Base-by-base conservation (phyloP, 2,797 vertebrate genomes). In the Leuciscus waleckii region DNA sequence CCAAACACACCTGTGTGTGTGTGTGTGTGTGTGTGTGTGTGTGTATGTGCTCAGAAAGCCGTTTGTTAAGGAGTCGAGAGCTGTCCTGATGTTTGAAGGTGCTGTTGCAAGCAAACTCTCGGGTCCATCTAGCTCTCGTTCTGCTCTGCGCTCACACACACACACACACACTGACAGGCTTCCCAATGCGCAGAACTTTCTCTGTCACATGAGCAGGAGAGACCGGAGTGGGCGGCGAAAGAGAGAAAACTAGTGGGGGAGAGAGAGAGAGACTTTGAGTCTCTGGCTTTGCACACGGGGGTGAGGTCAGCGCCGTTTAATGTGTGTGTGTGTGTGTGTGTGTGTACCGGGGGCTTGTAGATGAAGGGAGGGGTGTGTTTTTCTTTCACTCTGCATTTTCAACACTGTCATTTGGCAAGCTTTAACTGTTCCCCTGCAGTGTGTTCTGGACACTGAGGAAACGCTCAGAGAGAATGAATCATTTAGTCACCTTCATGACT, bases 51-150 rank as follows among this genome's bases (percentile, higher is more conserved):
- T 58, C 73, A 65, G 23, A 75, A 81, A 69, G 23, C 35, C 14
- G 63, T n/a, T 56, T 43, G 58, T 35, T 63, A n/a, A 68, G 43
- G 68, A 68, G 51, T 71, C 23, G 35, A 77, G 54, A 56, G 56
- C 71, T 71, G 82, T 88, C 74, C 70, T 39, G 67, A n/a, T 94
- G 94, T 95, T 93, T 93, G 91, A 91, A 95, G 94, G 93, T 93
- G 94, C 91, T 87, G 90, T 54, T 85, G 43, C 37, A 54, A 89
- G 92, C 90, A 76, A 89, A 90, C 83, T 86, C 91, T 94, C 87
- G 89, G 88, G 88, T 94, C 93, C 94, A 94, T 93, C 90, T 85
- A 79, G 46, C 58, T 67, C 79, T 75, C 63, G 78, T 75, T 78
- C 85, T 35, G 41, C 29, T 41, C 39, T 39, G 56, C 7, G 23